These are phyloP conservation scores for human DNA, from an alignment of 2,113 vertebrate species.

Conservation along the genomic window DNA sequence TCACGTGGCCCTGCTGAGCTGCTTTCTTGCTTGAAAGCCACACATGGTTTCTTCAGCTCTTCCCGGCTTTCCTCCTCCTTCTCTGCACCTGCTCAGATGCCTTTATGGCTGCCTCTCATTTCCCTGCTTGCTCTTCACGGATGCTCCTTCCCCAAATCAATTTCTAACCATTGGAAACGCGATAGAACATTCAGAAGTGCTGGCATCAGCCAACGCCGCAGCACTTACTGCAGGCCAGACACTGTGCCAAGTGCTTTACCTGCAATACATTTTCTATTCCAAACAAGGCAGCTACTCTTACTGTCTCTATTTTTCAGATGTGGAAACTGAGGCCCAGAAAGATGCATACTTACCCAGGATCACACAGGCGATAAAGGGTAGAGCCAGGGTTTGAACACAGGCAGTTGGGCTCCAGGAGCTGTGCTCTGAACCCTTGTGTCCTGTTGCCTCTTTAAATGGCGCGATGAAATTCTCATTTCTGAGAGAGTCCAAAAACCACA, in stretches of 20 bases:
- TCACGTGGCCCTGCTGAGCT: not conserved
- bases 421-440: no score
- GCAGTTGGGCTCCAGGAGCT: not conserved
- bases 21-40: not conserved
- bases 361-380: not conserved
- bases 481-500: not conserved
- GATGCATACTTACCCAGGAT: not conserved
- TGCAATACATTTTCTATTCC: not conserved
- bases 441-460: no score
- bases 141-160: not conserved
- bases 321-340: not conserved
- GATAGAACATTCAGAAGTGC: not conserved
- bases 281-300: not conserved
- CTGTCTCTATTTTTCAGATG: not conserved
- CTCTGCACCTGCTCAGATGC: not conserved
- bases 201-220: not conserved
- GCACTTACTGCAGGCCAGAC: not conserved
- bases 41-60: not conserved
- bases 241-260: not conserved
- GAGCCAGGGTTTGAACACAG: not conserved
- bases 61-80: not conserved
- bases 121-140: not conserved
- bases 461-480: not conserved
- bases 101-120: not conserved
- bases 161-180: not conserved